These are phyloP conservation scores for Rhinoderma darwinii DNA, from an alignment of 2,113 vertebrate genomes.

Conservation along the genomic window DNA sequence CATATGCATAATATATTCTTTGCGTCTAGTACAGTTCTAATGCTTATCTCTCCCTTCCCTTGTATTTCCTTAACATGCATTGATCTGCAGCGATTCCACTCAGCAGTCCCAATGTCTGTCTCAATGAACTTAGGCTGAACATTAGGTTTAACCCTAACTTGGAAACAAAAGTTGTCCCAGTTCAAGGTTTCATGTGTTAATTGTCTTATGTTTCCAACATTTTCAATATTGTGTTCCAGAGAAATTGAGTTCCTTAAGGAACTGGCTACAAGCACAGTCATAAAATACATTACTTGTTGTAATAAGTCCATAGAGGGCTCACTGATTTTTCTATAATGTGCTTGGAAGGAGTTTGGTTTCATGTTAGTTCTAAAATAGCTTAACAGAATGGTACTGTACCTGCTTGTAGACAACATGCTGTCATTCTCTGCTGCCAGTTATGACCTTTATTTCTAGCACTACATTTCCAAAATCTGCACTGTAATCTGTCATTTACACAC, in stretches of 20 bases:
- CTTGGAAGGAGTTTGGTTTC: constrained; percentile 64
- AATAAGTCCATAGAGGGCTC: constrained; percentile 63
- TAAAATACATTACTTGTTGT: constrained; percentile 56
- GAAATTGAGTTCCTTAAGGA: constrained; percentile 55
- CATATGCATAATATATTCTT: background rate
- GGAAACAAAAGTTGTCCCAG: constrained; percentile 66
- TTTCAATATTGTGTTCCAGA: constrained; percentile 42
- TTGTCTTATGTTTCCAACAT: constrained; percentile 14
- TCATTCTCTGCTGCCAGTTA: constrained; percentile 48
- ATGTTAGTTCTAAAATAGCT: constrained; percentile 61
- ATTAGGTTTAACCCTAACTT: constrained; percentile 38
- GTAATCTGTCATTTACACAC: background rate
- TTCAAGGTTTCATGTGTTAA: background rate
- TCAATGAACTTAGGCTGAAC: constrained; percentile 67
- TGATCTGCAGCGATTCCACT: constrained; percentile 8
- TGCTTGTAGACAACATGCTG: constrained; percentile 63
- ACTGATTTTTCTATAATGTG: constrained; percentile 58
- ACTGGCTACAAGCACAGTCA: constrained; percentile 48
- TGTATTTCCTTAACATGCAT: background rate
- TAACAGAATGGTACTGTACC: constrained; percentile 60
- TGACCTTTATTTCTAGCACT: constrained; percentile 4
- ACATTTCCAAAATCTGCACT: background rate
- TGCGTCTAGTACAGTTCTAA: constrained; percentile 1
- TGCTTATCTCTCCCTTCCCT: background rate
- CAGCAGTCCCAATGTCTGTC: constrained; percentile 34